These are phyloP conservation scores for Bibio marci DNA, from an alignment of 2,888 invertebrate genomes.

Conservation along the genomic window DNA sequence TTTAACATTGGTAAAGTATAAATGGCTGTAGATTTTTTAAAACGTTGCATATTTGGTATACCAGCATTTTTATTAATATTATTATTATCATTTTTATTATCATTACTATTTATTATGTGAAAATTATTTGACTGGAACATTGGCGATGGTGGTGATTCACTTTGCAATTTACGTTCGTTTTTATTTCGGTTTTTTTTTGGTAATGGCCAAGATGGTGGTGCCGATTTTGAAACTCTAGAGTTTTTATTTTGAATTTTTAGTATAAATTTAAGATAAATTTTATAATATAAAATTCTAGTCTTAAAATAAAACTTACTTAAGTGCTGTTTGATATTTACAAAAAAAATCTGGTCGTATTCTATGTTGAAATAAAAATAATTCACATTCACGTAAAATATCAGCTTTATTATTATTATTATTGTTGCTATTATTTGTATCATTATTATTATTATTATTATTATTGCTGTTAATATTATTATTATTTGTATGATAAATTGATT, in stretches of 20 bases:
- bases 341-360: conserved; percentile 61
- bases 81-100: too few species aligned
- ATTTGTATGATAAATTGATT: conserved; percentile 4
- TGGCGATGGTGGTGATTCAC: conserved; percentile 8
- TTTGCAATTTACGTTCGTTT: conserved; percentile 7
- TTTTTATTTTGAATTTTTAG: conserved; percentile 3
- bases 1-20: conserved; percentile 24
- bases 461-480: too few species aligned
- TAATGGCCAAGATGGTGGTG: conserved; percentile 9
- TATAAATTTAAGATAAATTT: conserved; percentile 2
- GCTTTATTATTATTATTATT: conserved; percentile 12
- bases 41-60: conserved; percentile 16
- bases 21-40: conserved; percentile 22
- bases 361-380: conserved; percentile 43
- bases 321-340: conserved; percentile 44
- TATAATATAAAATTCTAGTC: neutral
- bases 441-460: conserved; percentile 5
- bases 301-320: conserved; percentile 31
- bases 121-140: too few species aligned
- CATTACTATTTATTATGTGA: too few species aligned
- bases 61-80: too few species aligned
- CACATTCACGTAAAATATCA: conserved; percentile 33
- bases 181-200: conserved; percentile 2
- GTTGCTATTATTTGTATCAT: conserved; percentile 5
- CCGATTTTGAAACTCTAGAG: conserved; percentile 4